Percentiles rank a stretch among this genome's conserved stretches.
Evolutionary conservation across 2,888 invertebrate species (phyloP).

Genomic region (Melipona bicolor): DNA sequence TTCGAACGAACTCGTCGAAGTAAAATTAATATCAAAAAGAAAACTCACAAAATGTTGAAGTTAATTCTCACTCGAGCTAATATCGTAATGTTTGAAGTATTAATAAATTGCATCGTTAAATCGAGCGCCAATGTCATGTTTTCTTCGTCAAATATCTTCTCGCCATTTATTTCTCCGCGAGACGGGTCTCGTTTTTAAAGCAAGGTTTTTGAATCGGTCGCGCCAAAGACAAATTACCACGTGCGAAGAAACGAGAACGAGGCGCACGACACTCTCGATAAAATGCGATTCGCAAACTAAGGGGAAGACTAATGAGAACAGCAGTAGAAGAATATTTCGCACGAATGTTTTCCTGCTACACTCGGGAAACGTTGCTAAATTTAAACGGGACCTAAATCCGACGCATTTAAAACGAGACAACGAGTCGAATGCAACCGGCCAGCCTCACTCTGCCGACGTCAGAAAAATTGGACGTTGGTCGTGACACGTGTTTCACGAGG

Average conservation of each 20-base stretch:
- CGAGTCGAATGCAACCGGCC: slow-evolving; percentile 32
- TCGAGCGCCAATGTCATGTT: not conserved
- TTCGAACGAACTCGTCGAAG: no score
- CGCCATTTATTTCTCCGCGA: not conserved
- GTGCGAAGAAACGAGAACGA: slow-evolving; percentile 7
- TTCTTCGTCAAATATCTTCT: not conserved
- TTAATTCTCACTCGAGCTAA: no score
- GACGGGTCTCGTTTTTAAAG: not conserved
- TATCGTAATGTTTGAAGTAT: not conserved
- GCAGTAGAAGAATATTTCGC: slow-evolving; percentile 22
- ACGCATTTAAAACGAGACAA: slow-evolving; percentile 43
- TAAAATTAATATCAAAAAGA: no score
- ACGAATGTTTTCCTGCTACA: slow-evolving; percentile 53
- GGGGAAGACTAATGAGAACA: slow-evolving; percentile 22
- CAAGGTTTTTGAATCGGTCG: no score
- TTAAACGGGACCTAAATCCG: slow-evolving; percentile 68
- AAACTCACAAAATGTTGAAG: no score
- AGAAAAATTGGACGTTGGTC: slow-evolving; percentile 32
- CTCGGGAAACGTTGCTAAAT: slow-evolving; percentile 61
- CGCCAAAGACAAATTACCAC: not conserved
- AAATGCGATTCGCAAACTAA: slow-evolving; percentile 28
- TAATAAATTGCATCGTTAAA: not conserved
- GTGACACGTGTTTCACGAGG: slow-evolving; percentile 2
- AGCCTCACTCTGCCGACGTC: slow-evolving; percentile 3
- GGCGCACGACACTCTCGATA: slow-evolving; percentile 3